These are phyloP conservation scores for Sphecodes monilicornis DNA, from an alignment of 2,888 invertebrate genomes.

Conservation along the genomic window DNA sequence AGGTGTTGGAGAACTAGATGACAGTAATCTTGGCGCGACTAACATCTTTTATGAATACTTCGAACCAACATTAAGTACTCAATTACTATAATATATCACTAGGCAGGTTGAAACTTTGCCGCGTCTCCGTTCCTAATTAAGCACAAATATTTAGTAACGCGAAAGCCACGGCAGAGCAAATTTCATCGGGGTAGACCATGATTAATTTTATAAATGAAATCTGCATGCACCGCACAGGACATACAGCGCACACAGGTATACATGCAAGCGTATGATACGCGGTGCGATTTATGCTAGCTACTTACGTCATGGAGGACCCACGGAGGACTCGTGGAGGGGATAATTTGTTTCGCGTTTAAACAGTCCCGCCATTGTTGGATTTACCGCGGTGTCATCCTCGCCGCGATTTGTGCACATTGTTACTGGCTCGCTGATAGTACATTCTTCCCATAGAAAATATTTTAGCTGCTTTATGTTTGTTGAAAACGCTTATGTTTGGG, in stretches of 20 bases:
- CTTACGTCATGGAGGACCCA: constrained; percentile 4
- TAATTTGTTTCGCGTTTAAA: constrained; percentile 51
- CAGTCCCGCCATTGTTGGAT: constrained; percentile 47
- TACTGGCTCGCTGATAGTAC: neutral
- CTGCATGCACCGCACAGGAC: constrained; percentile 33
- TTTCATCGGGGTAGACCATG: constrained; percentile 38
- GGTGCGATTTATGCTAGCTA: constrained; percentile 36
- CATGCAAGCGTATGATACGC: constrained; percentile 24
- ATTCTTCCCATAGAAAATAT: neutral
- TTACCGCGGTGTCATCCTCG: constrained; percentile 36
- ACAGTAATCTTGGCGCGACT: neutral
- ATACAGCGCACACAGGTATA: constrained; percentile 18
- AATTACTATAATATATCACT: neutral
- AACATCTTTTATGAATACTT: neutral
- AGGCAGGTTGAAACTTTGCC: neutral
- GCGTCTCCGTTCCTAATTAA: constrained; percentile 53
- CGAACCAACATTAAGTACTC: neutral
- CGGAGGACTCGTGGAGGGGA: constrained; percentile 5
- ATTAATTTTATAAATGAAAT: constrained; percentile 64
- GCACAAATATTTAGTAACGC: constrained; percentile 49
- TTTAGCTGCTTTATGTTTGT: neutral
- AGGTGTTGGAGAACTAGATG: neutral
- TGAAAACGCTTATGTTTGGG: neutral
- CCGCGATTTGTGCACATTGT: constrained; percentile 3
- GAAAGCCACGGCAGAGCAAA: constrained; percentile 38